Base-by-base conservation (phyloP, 2,888 invertebrate species). In the Caenorhabditis sinica region DNA sequence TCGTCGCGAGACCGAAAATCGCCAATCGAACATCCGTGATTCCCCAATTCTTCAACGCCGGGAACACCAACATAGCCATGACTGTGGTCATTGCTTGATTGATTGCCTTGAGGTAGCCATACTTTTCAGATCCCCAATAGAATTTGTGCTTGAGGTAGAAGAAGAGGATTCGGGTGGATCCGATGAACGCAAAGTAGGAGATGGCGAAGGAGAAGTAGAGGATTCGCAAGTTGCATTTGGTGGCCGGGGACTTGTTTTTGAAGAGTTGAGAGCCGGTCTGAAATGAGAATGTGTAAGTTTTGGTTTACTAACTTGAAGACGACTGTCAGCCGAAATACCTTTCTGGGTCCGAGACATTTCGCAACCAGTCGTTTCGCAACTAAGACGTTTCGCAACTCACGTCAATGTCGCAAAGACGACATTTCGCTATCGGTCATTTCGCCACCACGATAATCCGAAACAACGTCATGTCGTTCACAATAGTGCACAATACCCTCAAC, bases 151-250 rank as follows among this genome's bases (percentile, higher is more conserved):
- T 89, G 36, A 89, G 69, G 58, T 89, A 88, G 65, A 87, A 88
- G 63, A 88, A 89, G 8, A 89, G 72, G n/a, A 89, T 89, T 23
- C 87, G 82, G 13, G 86, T 75, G 20, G 80, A 71, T 20, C 89
- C 89, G 53, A 89, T 89, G 56, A 88, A 82, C 23, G 89, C 85
- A 49, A 89, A 86, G 60, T 85, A 89, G 28, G 89, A 89, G 65
- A 79, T 40, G 23, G 81, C 86, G 65, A 87, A 89, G 2, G 85
- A 79, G 43, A 84, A 73, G 20, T 83, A 79, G 17, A 88, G 79
- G 13, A 86, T 80, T 40, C 66, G 58, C n/a, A 88, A 51, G 13
- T 72, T 77, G 5, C 43, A 51, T 40, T 68, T 81, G 8, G 51
- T 63, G 17, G 63, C 11, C 0, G 25, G 9, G 1, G 77, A 28